Conservation (phyloP, 2,888 invertebrate genomes). For the Leucophenga maculata region DNA sequence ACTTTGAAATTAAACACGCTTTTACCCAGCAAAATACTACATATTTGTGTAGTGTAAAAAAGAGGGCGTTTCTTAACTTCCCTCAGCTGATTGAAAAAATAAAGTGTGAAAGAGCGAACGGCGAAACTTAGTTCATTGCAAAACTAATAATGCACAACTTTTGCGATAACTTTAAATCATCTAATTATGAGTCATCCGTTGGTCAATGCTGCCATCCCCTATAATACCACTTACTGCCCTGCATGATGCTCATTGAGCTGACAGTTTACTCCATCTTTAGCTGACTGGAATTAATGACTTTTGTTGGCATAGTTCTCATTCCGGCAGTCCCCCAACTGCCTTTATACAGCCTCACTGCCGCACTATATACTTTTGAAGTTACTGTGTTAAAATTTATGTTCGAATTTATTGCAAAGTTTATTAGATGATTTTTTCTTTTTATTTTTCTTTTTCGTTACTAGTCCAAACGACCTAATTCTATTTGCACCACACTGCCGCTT, state of each 20-base stretch:
- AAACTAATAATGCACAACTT: constrained; percentile 49
- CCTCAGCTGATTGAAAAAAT: constrained; percentile 38
- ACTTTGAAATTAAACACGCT: constrained; percentile 62
- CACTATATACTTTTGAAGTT: constrained; percentile 7
- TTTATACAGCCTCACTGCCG: background rate
- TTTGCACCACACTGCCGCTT: too few species aligned
- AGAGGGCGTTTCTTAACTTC: constrained; percentile 22
- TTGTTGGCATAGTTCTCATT: constrained; percentile 63
- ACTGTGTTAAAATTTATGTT: constrained; percentile 60
- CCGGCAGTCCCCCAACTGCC: background rate
- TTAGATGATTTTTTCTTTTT: constrained; percentile 43
- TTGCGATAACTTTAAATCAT: constrained; percentile 68
- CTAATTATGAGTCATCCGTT: constrained; percentile 59
- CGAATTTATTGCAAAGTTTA: constrained; percentile 65
- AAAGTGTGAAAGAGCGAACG: background rate
- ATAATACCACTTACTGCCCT: background rate
- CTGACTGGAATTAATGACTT: constrained; percentile 66
- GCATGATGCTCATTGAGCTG: constrained; percentile 39
- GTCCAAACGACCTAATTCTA: background rate
- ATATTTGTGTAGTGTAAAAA: background rate
- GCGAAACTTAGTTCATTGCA: constrained; percentile 3
- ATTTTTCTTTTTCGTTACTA: constrained; percentile 44
- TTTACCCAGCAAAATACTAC: constrained; percentile 19
- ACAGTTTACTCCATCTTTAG: constrained; percentile 63
- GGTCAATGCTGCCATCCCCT: constrained; percentile 39